phyloP scores from a whole-genome alignment of 2,113 vertebrate genomes.

The Sinosuthora webbiana region DNA sequence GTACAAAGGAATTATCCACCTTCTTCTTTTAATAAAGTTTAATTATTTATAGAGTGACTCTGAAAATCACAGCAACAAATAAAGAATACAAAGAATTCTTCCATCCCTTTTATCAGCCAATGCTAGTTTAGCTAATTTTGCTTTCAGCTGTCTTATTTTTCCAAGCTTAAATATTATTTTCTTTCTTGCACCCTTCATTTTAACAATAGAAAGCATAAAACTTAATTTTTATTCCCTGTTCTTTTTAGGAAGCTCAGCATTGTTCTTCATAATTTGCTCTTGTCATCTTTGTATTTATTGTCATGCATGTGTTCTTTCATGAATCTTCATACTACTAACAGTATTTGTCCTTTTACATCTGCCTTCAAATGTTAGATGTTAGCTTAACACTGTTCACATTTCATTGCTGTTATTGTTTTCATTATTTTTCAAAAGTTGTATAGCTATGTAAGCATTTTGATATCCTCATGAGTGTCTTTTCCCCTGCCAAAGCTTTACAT shows the following conservation, averaged over 20 bases:
- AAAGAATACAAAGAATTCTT: neutral
- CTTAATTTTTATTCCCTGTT: neutral
- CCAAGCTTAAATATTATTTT: neutral
- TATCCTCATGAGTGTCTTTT: neutral
- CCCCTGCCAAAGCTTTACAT: neutral
- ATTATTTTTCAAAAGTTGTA: neutral
- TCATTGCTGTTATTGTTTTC: neutral
- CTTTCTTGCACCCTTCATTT: neutral
- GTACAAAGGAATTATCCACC: neutral
- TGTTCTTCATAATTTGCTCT: constrained; percentile 16
- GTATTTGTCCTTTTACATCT: neutral
- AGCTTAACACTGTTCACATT: neutral
- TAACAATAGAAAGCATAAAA: neutral
- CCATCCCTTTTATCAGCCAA: neutral
- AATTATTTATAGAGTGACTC: neutral
- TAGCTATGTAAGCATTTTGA: neutral
- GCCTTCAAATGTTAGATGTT: neutral
- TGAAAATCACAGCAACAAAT: neutral
- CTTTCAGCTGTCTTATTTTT: neutral
- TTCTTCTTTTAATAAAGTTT: neutral
- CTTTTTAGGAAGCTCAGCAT: neutral
- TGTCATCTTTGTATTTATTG: neutral
- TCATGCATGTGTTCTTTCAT: neutral
- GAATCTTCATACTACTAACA: neutral
- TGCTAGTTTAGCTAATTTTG: neutral